Conservation (phyloP, 2,113 vertebrate genomes). For the Aix galericulata region DNA sequence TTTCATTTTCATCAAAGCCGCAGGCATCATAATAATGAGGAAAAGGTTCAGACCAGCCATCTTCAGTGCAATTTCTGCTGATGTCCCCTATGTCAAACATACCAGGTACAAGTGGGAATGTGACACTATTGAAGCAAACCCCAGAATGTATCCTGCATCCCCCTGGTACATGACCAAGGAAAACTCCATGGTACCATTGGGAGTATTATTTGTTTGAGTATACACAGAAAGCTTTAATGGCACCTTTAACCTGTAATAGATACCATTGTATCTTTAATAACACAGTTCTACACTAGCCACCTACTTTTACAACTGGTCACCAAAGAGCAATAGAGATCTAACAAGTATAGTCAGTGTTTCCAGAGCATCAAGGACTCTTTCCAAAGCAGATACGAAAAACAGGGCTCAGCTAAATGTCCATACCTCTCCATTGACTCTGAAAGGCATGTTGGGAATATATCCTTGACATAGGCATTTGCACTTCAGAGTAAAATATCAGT, state of each 20-base stretch:
- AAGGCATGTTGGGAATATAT: accelerated
- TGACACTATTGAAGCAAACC: not conserved
- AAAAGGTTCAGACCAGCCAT: constrained; percentile 93
- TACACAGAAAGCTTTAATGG: not conserved
- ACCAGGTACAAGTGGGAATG: not conserved
- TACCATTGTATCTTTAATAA: not conserved
- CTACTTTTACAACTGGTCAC: accelerated
- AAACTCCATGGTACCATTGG: not conserved
- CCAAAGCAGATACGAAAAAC: not conserved
- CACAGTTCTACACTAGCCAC: not conserved
- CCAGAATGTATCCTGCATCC: not conserved
- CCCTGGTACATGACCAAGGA: not conserved
- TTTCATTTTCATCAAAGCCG: constrained; percentile 84
- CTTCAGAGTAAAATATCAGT: not conserved
- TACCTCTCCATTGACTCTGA: not conserved
- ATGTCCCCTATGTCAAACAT: constrained; percentile 78
- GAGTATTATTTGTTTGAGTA: not conserved
- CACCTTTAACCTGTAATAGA: not conserved
- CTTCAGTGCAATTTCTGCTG: constrained; percentile 92
- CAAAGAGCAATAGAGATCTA: not conserved
- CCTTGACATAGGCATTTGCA: not conserved
- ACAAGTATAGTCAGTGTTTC: not conserved
- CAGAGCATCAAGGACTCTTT: not conserved
- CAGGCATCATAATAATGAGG: constrained; percentile 95
- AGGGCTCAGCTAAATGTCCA: not conserved